Conservation (phyloP, 2,888 invertebrate species). For the Stictocephala bisonia region DNA sequence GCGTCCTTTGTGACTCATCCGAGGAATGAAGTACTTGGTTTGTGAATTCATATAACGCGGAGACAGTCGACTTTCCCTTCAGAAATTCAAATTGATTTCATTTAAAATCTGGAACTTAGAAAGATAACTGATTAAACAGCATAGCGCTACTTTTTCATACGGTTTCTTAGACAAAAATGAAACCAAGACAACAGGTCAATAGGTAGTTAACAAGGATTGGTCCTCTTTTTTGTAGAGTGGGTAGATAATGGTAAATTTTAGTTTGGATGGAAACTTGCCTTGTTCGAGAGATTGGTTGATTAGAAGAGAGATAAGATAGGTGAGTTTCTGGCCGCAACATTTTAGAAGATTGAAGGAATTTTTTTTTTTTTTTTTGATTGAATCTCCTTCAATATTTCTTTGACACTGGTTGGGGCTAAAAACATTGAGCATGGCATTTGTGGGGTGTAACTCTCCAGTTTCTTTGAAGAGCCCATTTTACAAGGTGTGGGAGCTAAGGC, state of each 20-base stretch:
- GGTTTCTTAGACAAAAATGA: background rate
- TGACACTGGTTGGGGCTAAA: too few species aligned
- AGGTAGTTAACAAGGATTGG: background rate
- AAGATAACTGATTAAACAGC: background rate
- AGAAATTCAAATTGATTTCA: background rate
- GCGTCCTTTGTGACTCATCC: constrained; percentile 5
- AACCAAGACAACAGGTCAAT: background rate
- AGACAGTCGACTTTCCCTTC: background rate
- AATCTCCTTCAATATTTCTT: too few species aligned
- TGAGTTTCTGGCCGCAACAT: too few species aligned
- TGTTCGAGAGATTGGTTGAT: too few species aligned
- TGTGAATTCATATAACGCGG: background rate
- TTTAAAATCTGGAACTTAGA: background rate
- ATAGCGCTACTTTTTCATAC: background rate
- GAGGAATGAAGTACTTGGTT: background rate
- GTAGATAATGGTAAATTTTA: background rate
- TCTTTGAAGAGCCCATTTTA: too few species aligned
- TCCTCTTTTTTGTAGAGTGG: background rate
- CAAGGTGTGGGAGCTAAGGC: too few species aligned
- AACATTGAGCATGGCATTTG: too few species aligned
- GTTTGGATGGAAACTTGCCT: background rate
- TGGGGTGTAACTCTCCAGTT: too few species aligned
- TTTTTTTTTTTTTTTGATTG: too few species aligned
- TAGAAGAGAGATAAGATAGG: too few species aligned
- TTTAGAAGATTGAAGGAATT: too few species aligned